Percentiles rank a stretch among this genome's conserved stretches.
Evolutionary conservation across 1,140 invertebrate species (phyloP).

Genomic region (Ceratosolen fusciceps): DNA sequence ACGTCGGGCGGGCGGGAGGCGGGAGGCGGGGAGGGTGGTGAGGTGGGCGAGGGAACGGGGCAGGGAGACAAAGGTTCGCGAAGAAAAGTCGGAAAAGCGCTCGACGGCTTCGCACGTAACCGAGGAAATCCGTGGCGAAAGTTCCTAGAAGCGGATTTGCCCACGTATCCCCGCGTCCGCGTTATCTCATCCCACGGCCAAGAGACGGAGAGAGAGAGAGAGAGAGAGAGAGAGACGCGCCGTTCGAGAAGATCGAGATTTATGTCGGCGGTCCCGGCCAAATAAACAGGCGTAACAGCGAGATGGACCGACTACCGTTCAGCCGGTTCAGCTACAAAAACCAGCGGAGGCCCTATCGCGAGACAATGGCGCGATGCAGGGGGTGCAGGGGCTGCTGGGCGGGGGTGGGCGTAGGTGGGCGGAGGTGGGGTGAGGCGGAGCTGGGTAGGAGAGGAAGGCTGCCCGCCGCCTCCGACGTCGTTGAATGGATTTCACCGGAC

Average conservation of each 20-base stretch:
- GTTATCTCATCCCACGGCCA: background rate
- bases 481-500: constrained; percentile 4
- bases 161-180: background rate
- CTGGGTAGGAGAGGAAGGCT: background rate
- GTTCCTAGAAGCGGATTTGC: constrained; percentile 39
- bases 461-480: background rate
- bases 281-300: constrained; percentile 33
- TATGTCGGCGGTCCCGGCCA: constrained; percentile 35
- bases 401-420: background rate
- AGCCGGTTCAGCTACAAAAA: background rate
- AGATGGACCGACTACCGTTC: background rate
- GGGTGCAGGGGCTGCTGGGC: background rate
- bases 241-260: constrained; percentile 43
- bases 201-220: no score
- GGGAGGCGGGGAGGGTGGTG: no score
- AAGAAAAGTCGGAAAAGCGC: no score
- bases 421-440: background rate
- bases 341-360: background rate
- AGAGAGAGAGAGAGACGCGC: no score
- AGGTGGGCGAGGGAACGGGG: no score
- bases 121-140: background rate
- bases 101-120: no score
- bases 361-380: background rate
- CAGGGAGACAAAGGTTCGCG: no score
- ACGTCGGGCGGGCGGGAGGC: no score